A percentile compares a stretch with the other conserved stretches of the same genome.
These are phyloP conservation scores for Sympetrum striolatum DNA, from an alignment of 2,888 invertebrate species.

Conservation along the genomic window DNA sequence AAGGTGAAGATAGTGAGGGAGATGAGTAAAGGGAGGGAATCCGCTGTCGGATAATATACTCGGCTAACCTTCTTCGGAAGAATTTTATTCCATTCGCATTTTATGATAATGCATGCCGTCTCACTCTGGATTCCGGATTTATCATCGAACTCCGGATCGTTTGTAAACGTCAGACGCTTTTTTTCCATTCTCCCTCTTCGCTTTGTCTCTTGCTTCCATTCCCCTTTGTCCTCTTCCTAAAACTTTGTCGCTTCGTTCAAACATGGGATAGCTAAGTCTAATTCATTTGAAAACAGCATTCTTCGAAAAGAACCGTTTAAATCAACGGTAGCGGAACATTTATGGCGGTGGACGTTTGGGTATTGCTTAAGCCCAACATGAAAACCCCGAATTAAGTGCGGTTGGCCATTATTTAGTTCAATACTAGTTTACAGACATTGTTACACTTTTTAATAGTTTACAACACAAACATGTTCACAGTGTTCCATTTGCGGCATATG, in stretches of 20 bases:
- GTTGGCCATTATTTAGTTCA: too few relatives aligned
- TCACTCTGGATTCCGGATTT: slow-evolving; percentile 2
- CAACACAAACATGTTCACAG: too few relatives aligned
- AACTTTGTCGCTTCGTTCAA: neutral
- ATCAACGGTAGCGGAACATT: too few relatives aligned
- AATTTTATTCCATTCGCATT: slow-evolving; percentile 36
- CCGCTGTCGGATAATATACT: neutral
- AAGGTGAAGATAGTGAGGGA: neutral
- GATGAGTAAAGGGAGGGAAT: neutral
- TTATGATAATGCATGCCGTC: slow-evolving; percentile 34
- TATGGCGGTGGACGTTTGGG: too few relatives aligned
- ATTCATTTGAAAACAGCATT: too few relatives aligned
- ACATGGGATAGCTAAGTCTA: neutral
- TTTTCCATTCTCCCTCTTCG: neutral
- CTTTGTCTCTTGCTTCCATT: neutral
- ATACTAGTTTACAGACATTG: too few relatives aligned
- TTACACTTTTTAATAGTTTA: too few relatives aligned
- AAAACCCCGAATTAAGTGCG: too few relatives aligned
- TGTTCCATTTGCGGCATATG: too few relatives aligned
- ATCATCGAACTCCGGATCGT: slow-evolving; percentile 20
- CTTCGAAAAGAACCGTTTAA: too few relatives aligned
- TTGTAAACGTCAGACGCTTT: slow-evolving; percentile 28
- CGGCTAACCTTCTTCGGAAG: neutral
- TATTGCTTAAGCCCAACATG: too few relatives aligned
- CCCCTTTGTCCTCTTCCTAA: neutral